These are phyloP conservation scores for Erythrolamprus reginae DNA, from an alignment of 2,113 vertebrate species.

Conservation along the genomic window DNA sequence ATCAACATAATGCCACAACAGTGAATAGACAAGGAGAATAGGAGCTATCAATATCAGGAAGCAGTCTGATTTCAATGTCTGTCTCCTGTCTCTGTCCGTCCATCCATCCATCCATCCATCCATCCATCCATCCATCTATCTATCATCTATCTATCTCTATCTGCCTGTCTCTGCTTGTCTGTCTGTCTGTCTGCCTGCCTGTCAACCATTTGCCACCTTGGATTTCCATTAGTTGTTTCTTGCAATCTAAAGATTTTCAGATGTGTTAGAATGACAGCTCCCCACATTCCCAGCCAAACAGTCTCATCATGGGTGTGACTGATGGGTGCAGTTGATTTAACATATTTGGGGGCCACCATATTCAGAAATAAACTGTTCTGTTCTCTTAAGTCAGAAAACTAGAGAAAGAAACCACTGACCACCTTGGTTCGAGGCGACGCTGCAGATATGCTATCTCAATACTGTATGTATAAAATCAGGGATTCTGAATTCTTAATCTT, in stretches of 20 bases:
- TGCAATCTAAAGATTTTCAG: background rate
- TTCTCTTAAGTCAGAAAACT: background rate
- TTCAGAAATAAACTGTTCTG: background rate
- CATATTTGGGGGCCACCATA: background rate
- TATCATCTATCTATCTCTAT: too few species aligned
- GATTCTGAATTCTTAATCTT: background rate
- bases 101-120: too few species aligned
- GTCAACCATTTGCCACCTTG: too few species aligned
- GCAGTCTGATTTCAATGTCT: background rate
- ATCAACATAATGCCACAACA: background rate
- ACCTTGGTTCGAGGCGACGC: background rate
- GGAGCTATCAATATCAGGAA: background rate
- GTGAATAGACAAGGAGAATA: background rate
- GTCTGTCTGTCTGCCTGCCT: too few species aligned
- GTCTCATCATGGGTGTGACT: background rate
- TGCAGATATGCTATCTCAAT: background rate
- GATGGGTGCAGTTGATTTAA: background rate
- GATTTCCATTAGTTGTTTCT: background rate
- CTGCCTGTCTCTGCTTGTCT: too few species aligned
- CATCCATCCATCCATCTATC: too few species aligned
- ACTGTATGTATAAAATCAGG: background rate
- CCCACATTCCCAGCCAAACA: background rate
- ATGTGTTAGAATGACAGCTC: background rate
- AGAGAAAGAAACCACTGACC: background rate
- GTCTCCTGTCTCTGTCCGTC: too few species aligned